These are phyloP conservation scores for Liparis tanakae DNA, from an alignment of 2,797 vertebrate species.

Conservation along the genomic window DNA sequence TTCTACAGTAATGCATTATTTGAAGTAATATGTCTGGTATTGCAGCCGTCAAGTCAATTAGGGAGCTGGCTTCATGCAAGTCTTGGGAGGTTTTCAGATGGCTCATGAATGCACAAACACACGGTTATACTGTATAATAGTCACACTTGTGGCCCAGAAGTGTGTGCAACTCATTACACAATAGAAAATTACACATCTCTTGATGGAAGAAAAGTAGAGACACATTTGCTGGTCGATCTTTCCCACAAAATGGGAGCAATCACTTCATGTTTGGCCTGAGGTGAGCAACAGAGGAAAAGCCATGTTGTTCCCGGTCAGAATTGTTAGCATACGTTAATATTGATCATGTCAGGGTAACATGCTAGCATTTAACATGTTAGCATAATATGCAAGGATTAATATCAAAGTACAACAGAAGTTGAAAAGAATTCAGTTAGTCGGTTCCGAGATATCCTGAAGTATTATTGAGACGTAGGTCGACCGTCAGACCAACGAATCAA, in stretches of 20 bases:
- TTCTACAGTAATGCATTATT: slow-evolving; percentile 41
- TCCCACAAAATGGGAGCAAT: neutral
- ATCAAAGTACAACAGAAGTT: slow-evolving; percentile 24
- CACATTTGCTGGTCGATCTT: neutral
- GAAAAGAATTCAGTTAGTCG: slow-evolving; percentile 3
- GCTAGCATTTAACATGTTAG: neutral
- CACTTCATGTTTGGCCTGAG: neutral
- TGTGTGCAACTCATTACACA: slow-evolving; percentile 4
- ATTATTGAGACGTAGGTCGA: neutral
- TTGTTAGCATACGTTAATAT: slow-evolving; percentile 4
- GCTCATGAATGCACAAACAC: slow-evolving; percentile 37
- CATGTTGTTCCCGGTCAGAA: slow-evolving; percentile 1
- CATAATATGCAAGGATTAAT: slow-evolving; percentile 9
- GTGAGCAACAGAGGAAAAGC: slow-evolving; percentile 1
- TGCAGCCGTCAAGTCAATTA: slow-evolving; percentile 17
- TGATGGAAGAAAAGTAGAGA: slow-evolving; percentile 7
- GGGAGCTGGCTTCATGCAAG: slow-evolving; percentile 52
- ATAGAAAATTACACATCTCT: neutral
- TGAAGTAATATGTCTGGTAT: slow-evolving; percentile 28
- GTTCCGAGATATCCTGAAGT: slow-evolving; percentile 16
- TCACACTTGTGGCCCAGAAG: neutral
- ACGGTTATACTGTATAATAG: neutral
- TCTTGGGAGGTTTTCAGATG: slow-evolving; percentile 32
- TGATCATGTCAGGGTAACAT: neutral
- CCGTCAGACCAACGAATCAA: neutral